Percentiles rank a stretch among this genome's conserved stretches.
phyloP scores from a whole-genome alignment of 2,113 vertebrate genomes.

The Suncus etruscus region DNA sequence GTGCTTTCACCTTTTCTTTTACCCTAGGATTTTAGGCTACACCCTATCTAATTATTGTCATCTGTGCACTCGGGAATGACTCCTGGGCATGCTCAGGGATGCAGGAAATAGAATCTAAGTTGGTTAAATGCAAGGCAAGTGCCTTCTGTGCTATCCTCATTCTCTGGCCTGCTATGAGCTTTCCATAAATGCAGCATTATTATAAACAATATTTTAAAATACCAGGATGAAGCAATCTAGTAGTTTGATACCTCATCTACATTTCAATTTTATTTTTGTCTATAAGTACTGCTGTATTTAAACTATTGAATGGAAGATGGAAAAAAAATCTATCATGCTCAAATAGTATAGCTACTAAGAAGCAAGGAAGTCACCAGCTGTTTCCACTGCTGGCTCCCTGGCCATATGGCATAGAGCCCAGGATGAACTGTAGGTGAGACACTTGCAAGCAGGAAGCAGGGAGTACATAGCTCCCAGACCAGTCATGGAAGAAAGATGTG shows the following conservation, averaged over 20 bases:
- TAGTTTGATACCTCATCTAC: neutral
- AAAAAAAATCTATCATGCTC: neutral
- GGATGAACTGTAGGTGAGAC: neutral
- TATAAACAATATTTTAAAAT: neutral
- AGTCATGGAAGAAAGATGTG: neutral
- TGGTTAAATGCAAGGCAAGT: no score
- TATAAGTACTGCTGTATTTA: neutral
- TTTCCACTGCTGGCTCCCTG: neutral
- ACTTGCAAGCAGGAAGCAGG: no score
- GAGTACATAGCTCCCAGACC: rapidly evolving
- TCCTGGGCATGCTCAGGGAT: no score
- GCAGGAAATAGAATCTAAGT: no score
- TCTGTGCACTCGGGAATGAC: no score
- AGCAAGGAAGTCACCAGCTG: neutral
- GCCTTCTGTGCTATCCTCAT: no score
- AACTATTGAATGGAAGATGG: neutral
- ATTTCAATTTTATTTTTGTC: neutral
- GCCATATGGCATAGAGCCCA: neutral
- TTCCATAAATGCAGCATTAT: neutral
- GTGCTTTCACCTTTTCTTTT: neutral
- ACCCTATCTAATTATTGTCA: no score
- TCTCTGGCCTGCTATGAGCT: no score
- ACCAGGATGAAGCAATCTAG: neutral
- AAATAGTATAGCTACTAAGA: neutral
- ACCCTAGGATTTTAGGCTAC: no score